These are phyloP conservation scores for Anthoscopus minutus DNA, from an alignment of 2,113 vertebrate genomes.

Conservation along the genomic window DNA sequence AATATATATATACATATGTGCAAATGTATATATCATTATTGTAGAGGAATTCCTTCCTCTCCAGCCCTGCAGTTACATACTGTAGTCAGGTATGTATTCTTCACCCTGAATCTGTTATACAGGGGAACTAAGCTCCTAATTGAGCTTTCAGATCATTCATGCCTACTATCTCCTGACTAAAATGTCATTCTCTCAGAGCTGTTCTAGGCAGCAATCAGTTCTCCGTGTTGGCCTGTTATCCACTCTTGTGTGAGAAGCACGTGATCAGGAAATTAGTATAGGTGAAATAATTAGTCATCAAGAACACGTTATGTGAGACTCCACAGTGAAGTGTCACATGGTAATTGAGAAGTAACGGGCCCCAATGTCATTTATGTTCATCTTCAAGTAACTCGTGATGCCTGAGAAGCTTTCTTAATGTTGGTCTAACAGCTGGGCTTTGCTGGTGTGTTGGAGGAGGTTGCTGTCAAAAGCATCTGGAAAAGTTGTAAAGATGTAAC, in stretches of 20 bases:
- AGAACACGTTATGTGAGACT: background rate
- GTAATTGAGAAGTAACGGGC: background rate
- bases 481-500: background rate
- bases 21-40: fast-evolving
- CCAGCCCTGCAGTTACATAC: background rate
- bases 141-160: background rate
- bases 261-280: background rate
- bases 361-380: background rate
- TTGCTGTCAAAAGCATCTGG: background rate
- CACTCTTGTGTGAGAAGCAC: background rate
- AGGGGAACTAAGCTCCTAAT: background rate
- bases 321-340: background rate
- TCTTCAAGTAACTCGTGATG: background rate
- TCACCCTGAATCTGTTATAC: fast-evolving
- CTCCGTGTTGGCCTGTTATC: background rate
- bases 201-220: background rate
- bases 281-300: background rate
- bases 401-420: background rate
- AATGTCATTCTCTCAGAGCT: background rate
- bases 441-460: background rate
- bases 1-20: fast-evolving
- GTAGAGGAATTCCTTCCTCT: background rate
- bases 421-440: background rate
- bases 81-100: fast-evolving
- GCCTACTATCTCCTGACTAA: fast-evolving